Percentiles rank a stretch among this genome's conserved stretches.
phyloP scores from a whole-genome alignment of 1,140 invertebrate species.

The Meloidogyne floridensis region DNA sequence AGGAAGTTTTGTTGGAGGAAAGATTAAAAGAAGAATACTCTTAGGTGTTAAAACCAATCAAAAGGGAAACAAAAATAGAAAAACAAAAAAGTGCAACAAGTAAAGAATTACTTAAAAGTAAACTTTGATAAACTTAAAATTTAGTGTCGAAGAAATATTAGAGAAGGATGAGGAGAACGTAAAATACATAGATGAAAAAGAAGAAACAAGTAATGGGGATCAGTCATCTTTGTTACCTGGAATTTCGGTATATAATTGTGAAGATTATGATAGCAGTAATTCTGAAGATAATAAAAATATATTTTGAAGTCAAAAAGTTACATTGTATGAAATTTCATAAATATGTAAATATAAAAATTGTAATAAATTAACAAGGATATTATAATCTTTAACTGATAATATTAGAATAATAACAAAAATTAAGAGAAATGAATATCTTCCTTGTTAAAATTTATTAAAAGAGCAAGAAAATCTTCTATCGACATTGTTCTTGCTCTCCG shows the following conservation, averaged over 20 bases:
- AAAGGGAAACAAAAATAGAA: neutral
- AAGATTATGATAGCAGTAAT: neutral
- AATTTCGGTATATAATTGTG: neutral
- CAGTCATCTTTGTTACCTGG: neutral
- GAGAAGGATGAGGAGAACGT: neutral
- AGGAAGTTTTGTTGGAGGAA: neutral
- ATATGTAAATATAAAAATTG: too few relatives aligned
- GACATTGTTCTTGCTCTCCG: constrained; percentile 90
- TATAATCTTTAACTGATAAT: too few relatives aligned
- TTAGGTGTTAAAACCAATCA: constrained; percentile 1
- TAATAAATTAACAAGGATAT: too few relatives aligned
- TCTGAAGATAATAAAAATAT: neutral
- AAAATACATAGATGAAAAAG: neutral
- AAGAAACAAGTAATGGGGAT: neutral
- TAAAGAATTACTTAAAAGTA: neutral
- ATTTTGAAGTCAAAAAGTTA: neutral
- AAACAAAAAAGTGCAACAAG: neutral
- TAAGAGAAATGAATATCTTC: constrained; percentile 59
- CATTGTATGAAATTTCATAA: neutral
- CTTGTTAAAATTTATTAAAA: constrained; percentile 62
- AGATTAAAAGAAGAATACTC: neutral
- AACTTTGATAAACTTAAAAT: neutral
- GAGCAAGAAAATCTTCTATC: constrained; percentile 88
- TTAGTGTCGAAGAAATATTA: neutral
- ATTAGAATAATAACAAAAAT: constrained; percentile 39